Base-by-base conservation (phyloP, 2,113 vertebrate genomes). In the Elachura formosa region DNA sequence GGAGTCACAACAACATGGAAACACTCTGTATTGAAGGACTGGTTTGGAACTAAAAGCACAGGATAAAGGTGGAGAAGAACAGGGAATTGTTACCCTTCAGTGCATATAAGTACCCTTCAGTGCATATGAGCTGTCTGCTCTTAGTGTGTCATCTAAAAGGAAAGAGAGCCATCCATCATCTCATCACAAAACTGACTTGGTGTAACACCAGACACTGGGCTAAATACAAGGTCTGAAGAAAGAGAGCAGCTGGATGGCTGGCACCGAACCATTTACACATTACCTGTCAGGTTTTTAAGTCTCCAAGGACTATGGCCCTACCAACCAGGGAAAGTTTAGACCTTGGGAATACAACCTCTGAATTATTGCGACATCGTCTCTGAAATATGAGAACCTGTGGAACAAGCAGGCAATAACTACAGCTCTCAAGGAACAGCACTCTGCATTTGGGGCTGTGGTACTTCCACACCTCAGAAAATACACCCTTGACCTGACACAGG, bases 201-300 rank as follows among this genome's bases (percentile, higher is more conserved):
- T 36, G 34, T 45, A 54, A 73, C 55, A 41, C 10, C 88, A 90
- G 71, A 79, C 58, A 25, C 26, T 0, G 51, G 73, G 48, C 63
- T 69, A 73, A 90, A 76, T 8, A 81, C 49, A 83, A 55, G 45
- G 36, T 45, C 16, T 38, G 75, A 92, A 51, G 43, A 63, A 64
- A 84, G 10, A 34, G 36, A 86, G 84, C 68, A 90, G 89, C 89
- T 72, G 89, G 3, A 68, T 81, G 83, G 62, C 84, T 68, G 79
- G 61, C 91, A 49, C 6, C 9, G 76, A 92, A 87, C 72, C 79
- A 26, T 43, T 77, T 66, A 67, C 51, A 46, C 24, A 17, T 29
- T 80, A 93, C 94, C 83, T 90, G 94, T 86, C 86, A 93, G 77
- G 56, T 38, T 62, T 77, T 56, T 69, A 52, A 80, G 72, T 36